These are phyloP conservation scores for Diuraphis noxia DNA, from an alignment of 1,140 invertebrate genomes.

Conservation along the genomic window DNA sequence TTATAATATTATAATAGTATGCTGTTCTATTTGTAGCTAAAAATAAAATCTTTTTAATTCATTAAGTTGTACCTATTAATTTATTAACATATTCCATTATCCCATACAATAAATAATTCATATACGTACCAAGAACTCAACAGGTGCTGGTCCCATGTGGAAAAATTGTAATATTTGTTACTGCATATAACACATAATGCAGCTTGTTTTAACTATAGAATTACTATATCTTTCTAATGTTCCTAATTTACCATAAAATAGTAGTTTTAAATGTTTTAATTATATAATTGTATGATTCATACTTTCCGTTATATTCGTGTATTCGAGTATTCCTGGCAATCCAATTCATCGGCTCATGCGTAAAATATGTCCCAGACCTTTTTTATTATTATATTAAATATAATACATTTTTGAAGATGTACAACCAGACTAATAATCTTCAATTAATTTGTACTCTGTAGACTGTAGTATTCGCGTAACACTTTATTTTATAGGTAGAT, in stretches of 20 bases:
- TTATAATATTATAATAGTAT: neutral
- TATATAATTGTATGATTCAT: neutral
- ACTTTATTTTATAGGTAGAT: neutral
- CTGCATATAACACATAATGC: neutral
- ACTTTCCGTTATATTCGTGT: neutral
- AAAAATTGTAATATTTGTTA: conserved; percentile 4
- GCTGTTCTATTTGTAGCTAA: neutral
- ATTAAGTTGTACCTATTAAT: neutral
- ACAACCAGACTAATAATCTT: neutral
- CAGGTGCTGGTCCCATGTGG: conserved; percentile 24
- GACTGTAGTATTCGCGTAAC: neutral
- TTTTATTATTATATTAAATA: neutral
- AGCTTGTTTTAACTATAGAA: neutral
- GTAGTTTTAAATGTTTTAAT: neutral
- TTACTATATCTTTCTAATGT: neutral
- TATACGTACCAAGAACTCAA: neutral
- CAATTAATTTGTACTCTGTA: no score
- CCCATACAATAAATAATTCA: conserved; percentile 4
- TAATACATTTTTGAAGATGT: neutral
- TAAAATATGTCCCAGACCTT: neutral
- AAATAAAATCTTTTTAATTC: neutral
- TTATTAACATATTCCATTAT: neutral
- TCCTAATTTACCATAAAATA: neutral
- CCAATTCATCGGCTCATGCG: neutral
- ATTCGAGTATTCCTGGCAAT: neutral